phyloP scores from a whole-genome alignment of 2,113 vertebrate genomes.

The Mesocricetus auratus region DNA sequence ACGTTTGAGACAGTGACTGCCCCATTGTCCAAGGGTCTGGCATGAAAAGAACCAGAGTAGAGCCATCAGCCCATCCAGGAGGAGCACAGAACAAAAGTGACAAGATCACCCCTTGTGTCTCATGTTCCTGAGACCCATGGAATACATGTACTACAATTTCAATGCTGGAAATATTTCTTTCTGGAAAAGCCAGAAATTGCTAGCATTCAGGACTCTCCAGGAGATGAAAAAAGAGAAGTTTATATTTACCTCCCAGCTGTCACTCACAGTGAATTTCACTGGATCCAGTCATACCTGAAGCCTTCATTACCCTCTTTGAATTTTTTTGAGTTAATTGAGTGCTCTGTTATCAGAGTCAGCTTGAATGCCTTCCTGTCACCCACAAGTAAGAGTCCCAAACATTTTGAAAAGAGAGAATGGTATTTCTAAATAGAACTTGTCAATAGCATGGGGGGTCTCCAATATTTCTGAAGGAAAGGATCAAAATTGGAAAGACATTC shows the following conservation, averaged over 20 bases:
- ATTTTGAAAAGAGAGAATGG: neutral
- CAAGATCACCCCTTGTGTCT: neutral
- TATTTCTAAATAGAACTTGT: neutral
- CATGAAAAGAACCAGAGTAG: no score
- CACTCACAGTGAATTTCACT: neutral
- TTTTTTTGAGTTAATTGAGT: neutral
- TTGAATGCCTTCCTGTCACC: neutral
- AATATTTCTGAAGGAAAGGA: neutral
- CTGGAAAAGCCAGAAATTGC: neutral
- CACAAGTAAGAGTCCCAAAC: neutral
- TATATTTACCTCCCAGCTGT: neutral
- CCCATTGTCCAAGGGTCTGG: neutral
- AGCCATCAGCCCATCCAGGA: neutral
- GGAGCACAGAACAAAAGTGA: rapidly evolving
- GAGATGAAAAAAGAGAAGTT: neutral
- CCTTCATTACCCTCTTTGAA: neutral
- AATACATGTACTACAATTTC: neutral
- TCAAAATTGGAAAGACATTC: neutral
- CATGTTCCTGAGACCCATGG: neutral
- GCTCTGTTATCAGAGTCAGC: neutral
- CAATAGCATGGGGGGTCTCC: neutral
- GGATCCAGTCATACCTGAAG: neutral
- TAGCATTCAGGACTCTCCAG: neutral
- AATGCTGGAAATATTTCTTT: neutral
- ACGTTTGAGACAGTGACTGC: rapidly evolving